Conservation (phyloP, 2,113 vertebrate genomes). For the Calypte anna region DNA sequence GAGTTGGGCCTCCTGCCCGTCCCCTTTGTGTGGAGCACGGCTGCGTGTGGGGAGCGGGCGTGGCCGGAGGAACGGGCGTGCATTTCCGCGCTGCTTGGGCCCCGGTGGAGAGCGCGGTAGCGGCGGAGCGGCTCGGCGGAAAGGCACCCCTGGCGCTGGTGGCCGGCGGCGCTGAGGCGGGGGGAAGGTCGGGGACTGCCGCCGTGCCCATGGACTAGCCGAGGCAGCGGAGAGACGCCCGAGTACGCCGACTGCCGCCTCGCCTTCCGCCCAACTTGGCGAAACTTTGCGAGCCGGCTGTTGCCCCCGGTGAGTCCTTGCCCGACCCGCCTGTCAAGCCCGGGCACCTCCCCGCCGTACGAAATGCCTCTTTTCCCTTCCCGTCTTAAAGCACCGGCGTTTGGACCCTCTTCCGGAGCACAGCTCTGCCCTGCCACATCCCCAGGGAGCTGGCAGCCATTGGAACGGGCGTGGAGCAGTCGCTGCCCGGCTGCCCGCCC, state of each 20-base stretch:
- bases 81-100: not conserved
- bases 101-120: not conserved
- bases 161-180: not conserved
- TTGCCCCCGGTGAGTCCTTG: slow-evolving; percentile 35
- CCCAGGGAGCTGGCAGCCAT: not conserved
- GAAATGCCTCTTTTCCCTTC: too few species aligned
- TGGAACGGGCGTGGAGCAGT: not conserved
- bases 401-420: rapidly evolving
- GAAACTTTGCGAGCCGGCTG: slow-evolving; percentile 20
- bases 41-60: slow-evolving; percentile 14
- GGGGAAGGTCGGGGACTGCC: not conserved
- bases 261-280: not conserved
- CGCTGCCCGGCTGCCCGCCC: not conserved
- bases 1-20: not conserved
- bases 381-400: too few species aligned
- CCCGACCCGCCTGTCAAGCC: not conserved
- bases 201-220: slow-evolving; percentile 8
- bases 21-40: slow-evolving; percentile 12
- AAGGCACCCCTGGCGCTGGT: not conserved
- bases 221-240: not conserved
- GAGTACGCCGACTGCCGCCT: not conserved
- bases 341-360: not conserved
- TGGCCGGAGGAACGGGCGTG: not conserved
- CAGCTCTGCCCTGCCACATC: not conserved
- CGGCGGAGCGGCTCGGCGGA: not conserved